Conservation (phyloP, 2,797 vertebrate genomes). For the Sebastes diaconus region DNA sequence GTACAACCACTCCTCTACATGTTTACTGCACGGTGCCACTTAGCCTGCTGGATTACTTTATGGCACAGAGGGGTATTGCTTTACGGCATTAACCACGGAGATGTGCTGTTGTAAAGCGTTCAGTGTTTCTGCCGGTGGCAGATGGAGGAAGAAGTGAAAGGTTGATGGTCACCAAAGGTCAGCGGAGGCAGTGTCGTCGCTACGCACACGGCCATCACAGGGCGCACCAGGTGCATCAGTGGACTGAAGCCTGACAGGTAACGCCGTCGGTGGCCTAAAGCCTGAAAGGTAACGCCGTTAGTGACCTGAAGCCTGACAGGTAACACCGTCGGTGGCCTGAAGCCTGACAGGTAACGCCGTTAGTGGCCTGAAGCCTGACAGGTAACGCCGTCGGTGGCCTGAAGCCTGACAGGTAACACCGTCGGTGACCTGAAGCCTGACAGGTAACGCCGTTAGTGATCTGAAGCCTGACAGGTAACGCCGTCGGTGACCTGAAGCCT, state of each 20-base stretch:
- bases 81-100: background rate
- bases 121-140: background rate
- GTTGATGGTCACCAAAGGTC: constrained; percentile 8
- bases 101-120: constrained; percentile 2
- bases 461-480: no score
- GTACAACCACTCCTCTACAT: background rate
- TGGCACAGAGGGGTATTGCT: background rate
- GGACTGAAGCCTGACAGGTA: no score
- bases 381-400: fast-evolving
- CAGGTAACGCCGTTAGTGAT: fast-evolving
- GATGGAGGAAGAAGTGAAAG: constrained; percentile 23
- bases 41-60: constrained; percentile 9
- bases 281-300: no score
- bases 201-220: no score
- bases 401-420: no score
- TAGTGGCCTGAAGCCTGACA: fast-evolving
- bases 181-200: no score
- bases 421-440: fast-evolving
- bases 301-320: no score
- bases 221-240: no score
- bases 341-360: no score
- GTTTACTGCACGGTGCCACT: background rate
- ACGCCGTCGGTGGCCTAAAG: no score
- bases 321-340: no score
- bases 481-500: no score